phyloP scores from a whole-genome alignment of 2,888 invertebrate genomes.

The Megaustenia siamemsis region DNA sequence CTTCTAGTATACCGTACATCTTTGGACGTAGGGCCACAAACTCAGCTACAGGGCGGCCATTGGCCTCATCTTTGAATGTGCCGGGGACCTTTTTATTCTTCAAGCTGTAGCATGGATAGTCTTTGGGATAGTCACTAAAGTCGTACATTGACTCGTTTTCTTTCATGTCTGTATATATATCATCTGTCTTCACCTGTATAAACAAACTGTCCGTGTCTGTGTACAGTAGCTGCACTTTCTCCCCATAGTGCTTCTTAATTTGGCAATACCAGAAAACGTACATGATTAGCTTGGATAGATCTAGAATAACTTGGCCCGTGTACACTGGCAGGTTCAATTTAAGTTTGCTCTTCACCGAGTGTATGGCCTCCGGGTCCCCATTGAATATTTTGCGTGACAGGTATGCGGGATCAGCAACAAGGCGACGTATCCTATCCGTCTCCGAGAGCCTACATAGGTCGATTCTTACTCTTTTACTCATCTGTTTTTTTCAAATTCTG shows the following conservation, averaged over 20 bases:
- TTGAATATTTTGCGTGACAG: not conserved
- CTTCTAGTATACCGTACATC: not conserved
- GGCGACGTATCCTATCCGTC: not conserved
- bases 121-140: not conserved
- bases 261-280: not conserved
- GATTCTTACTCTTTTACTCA: not conserved
- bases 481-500: constrained; percentile 75
- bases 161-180: not conserved
- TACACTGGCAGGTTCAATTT: not conserved
- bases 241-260: not conserved
- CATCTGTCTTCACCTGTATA: not conserved
- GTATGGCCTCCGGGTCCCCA: not conserved
- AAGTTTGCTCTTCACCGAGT: not conserved
- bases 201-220: not conserved
- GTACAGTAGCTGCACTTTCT: not conserved
- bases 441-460: not conserved
- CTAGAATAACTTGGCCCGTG: not conserved
- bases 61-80: not conserved
- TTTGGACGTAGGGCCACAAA: not conserved
- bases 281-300: not conserved
- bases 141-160: not conserved
- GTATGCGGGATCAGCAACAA: not conserved
- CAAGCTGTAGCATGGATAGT: not conserved
- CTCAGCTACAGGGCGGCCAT: not conserved
- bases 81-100: not conserved